phyloP scores from a whole-genome alignment of 2,797 vertebrate species.

The Kryptopterus vitreolus region DNA sequence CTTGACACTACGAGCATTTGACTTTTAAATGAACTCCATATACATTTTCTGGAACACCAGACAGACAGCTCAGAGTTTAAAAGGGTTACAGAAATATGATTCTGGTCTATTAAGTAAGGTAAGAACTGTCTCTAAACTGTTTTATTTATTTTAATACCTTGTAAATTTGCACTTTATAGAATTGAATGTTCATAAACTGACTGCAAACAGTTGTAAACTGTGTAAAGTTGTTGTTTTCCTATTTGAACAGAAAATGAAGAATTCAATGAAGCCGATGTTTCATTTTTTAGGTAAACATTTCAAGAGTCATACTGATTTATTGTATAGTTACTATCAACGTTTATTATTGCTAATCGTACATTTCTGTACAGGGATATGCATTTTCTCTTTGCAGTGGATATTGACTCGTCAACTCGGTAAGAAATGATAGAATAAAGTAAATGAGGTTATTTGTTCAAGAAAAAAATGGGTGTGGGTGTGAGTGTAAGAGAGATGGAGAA shows the following conservation, averaged over 20 bases:
- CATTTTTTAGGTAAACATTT: background rate
- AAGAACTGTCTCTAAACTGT: background rate
- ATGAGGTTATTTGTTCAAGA: too few relatives aligned
- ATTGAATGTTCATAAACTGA: background rate
- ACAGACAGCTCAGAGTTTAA: background rate
- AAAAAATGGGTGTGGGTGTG: too few relatives aligned
- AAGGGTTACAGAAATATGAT: background rate
- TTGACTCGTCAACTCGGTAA: background rate
- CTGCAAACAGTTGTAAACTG: background rate
- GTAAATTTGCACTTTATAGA: background rate
- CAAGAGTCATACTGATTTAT: background rate
- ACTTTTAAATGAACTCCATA: background rate
- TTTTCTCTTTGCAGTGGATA: constrained; percentile 4
- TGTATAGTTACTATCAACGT: background rate
- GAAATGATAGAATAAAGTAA: background rate
- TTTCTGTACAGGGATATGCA: background rate
- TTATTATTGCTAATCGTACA: background rate
- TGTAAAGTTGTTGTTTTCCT: background rate
- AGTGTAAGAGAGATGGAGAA: too few relatives aligned
- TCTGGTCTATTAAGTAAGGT: background rate
- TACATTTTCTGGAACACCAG: too few relatives aligned
- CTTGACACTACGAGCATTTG: background rate
- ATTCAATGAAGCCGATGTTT: too few relatives aligned
- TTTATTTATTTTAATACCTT: background rate
- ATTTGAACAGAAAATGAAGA: constrained; percentile 7